These are phyloP conservation scores for Uropetala carovei DNA, from an alignment of 2,888 invertebrate genomes.

Conservation along the genomic window DNA sequence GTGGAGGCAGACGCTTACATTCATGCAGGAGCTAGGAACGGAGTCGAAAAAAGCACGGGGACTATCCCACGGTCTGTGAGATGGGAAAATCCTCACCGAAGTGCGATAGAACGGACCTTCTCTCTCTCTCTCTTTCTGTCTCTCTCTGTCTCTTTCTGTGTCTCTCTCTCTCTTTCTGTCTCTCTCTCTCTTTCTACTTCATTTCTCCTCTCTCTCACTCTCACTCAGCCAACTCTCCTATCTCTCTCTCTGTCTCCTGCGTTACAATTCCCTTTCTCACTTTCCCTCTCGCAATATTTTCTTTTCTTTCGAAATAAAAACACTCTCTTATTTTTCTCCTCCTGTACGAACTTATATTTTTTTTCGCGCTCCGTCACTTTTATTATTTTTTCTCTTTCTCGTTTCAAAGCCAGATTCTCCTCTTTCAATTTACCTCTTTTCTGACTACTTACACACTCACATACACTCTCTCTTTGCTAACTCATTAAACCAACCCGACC, in stretches of 20 bases:
- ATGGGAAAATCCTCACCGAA: not conserved
- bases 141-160: too few species aligned
- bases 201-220: not conserved
- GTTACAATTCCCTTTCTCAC: not conserved
- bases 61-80: conserved; percentile 16
- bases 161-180: not conserved
- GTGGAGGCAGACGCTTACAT: not conserved
- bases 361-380: not conserved
- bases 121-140: not conserved
- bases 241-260: not conserved
- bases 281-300: not conserved
- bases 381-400: not conserved
- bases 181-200: not conserved
- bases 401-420: not conserved
- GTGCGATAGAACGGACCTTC: not conserved
- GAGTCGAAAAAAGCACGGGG: not conserved
- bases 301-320: not conserved
- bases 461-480: not conserved
- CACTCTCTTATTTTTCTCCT: not conserved
- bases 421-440: conserved; percentile 14
- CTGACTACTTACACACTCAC: not conserved
- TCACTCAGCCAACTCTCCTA: not conserved
- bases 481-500: not conserved
- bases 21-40: not conserved
- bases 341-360: not conserved